Base-by-base conservation (phyloP, 2,888 invertebrate genomes). In the Cryptus armator region DNA sequence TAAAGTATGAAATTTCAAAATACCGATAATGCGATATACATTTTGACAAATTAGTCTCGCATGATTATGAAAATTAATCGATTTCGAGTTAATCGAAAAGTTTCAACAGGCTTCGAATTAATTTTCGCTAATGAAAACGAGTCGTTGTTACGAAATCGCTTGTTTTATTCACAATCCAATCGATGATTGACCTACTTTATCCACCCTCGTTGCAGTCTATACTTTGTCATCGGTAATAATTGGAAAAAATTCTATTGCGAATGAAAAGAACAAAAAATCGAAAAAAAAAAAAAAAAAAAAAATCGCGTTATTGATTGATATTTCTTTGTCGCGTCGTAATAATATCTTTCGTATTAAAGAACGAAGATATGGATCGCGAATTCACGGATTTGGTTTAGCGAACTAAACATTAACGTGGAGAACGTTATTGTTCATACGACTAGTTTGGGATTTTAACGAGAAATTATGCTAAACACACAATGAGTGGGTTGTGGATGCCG, bases 401-500 rank as follows among this genome's bases (percentile, higher is more conserved):
- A 37, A 37, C 37, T 37, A 37, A 56, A 24, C 56, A 24, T 19
- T 19, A 56, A 37, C 37, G 37, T 1, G 37, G 56, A 56, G 56
- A 56, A 10, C 24, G 10, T 56, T 56, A 16, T 12, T 56, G 24
- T 10, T 19, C 19, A 10, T 19, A 16, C 53, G 51, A 16, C n/a
- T 14, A 9, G 12, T n/a, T n/a, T 1, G 24, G 14, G 59, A 74
- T 44, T 19, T 19, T 72, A 19, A 44, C 72, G 72, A 72, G 72
- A 72, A 72, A 72, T 59, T 72, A 44, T 59, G 1, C 62, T 44
- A 14, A 77, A 43, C 24, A 81, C 77, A 81, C 71, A 59, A 51
- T 44, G 51, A 51, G 19, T 37, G 29, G 19, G 46, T 24, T 46
- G 43, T 76, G 66, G 29, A 32, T 29, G 70, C n/a, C 68, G 48